Conservation (phyloP, 2,113 vertebrate genomes). For the Oxygymnocypris stewartii region DNA sequence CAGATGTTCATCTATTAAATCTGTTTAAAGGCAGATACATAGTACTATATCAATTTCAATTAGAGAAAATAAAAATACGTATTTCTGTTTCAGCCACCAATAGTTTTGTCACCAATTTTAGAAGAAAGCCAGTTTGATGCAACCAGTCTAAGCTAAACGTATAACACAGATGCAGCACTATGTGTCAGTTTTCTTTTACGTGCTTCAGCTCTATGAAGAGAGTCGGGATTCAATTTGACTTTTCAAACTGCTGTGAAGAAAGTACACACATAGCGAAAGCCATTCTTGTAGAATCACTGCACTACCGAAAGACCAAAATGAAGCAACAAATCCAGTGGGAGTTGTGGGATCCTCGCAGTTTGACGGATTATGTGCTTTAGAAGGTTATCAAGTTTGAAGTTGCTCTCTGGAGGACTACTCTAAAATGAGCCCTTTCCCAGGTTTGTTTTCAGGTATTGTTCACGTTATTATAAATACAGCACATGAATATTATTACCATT, state of each 20-base stretch:
- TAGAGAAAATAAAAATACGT: no score
- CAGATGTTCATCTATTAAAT: background rate
- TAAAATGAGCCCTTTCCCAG: background rate
- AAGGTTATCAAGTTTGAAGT: conserved; percentile 9
- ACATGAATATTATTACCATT: conserved; percentile 19
- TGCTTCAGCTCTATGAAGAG: background rate
- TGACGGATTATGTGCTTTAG: conserved; percentile 16
- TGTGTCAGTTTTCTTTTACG: background rate
- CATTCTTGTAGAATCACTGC: background rate
- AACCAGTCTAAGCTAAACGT: background rate
- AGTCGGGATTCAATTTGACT: background rate
- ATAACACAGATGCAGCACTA: background rate
- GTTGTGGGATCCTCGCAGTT: background rate
- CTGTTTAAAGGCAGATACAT: background rate
- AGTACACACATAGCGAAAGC: conserved; percentile 7
- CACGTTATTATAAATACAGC: background rate
- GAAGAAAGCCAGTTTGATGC: background rate
- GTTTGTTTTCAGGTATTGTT: conserved; percentile 18
- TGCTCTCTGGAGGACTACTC: conserved; percentile 1
- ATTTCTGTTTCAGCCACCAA: background rate
- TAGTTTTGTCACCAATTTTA: background rate
- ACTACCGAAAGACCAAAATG: conserved; percentile 10
- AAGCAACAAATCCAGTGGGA: conserved; percentile 13
- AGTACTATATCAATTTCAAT: background rate
- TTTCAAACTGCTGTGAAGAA: conserved; percentile 15